Evolutionary conservation across 2,797 vertebrate genomes (phyloP).

Genomic region (Halcyon chelicuti): DNA sequence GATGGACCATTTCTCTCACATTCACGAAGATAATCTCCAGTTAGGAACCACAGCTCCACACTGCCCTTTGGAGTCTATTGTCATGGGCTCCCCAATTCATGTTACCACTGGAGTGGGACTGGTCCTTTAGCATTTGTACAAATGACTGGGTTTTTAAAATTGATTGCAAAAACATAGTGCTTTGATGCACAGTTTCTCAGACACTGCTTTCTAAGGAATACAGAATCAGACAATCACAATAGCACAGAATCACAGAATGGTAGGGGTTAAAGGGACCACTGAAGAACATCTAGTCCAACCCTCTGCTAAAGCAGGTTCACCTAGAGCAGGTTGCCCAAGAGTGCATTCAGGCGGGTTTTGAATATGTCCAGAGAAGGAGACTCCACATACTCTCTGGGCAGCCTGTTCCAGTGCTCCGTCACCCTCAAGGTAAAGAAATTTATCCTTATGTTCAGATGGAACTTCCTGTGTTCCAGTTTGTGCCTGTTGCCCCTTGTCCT

Average conservation of each 20-base stretch:
- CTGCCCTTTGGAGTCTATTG: background rate
- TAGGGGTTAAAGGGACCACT: background rate
- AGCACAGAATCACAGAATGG: background rate
- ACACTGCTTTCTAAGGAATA: background rate
- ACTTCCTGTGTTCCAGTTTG: background rate
- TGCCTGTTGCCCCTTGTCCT: too few species aligned
- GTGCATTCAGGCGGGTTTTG: background rate
- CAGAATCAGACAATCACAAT: too few species aligned
- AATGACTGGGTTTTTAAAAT: background rate
- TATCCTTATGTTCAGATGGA: background rate
- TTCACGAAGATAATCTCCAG: background rate
- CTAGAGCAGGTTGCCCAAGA: background rate
- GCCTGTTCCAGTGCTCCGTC: background rate
- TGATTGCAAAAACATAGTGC: background rate
- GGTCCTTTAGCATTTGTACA: background rate
- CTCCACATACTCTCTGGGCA: background rate
- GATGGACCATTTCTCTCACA: rapidly evolving
- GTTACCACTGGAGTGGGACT: background rate
- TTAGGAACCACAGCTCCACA: rapidly evolving
- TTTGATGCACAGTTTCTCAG: background rate
- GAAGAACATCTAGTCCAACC: background rate
- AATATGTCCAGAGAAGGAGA: background rate
- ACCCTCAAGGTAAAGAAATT: background rate
- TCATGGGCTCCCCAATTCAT: rapidly evolving
- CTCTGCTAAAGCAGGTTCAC: background rate